These are phyloP conservation scores for Limnephilus auricula DNA, from an alignment of 2,888 invertebrate species.

Conservation along the genomic window DNA sequence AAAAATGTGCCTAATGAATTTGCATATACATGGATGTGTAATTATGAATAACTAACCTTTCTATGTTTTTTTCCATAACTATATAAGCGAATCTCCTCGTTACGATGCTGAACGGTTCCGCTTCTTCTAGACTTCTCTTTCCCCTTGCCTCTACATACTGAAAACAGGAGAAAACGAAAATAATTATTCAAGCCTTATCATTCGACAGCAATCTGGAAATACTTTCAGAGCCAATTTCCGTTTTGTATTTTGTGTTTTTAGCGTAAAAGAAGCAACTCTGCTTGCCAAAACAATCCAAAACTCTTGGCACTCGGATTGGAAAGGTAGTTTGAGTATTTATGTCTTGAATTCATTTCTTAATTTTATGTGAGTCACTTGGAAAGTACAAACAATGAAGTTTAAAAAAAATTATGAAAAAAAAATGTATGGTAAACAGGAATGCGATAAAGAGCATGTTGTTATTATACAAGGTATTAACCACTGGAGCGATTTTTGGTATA, in stretches of 20 bases:
- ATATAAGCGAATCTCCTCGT: slow-evolving; percentile 73
- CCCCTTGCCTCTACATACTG: slow-evolving; percentile 70
- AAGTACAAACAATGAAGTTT: not conserved
- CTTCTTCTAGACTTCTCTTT: slow-evolving; percentile 65
- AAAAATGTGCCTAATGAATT: no score
- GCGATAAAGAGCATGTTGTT: no score
- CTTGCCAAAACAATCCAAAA: slow-evolving; percentile 3
- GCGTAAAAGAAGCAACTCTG: slow-evolving; percentile 22
- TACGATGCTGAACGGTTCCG: slow-evolving; percentile 68
- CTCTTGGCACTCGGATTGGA: not conserved
- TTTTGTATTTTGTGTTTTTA: slow-evolving; percentile 3
- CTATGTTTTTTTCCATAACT: slow-evolving; percentile 74
- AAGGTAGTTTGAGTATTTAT: not conserved
- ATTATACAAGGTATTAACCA: no score
- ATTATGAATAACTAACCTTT: slow-evolving; percentile 71
- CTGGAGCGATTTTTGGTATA: no score
- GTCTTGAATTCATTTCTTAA: not conserved
- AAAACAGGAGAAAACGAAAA: slow-evolving; percentile 62
- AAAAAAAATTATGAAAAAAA: not conserved
- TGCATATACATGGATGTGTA: not conserved
- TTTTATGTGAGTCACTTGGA: not conserved
- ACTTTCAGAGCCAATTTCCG: not conserved
- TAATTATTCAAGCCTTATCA: not conserved
- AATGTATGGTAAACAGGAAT: no score
- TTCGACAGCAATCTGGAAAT: not conserved